A percentile compares a stretch with the other conserved stretches of the same genome.
Conservation (phyloP, 2,888 invertebrate genomes). For the Panopea generosa region DNA sequence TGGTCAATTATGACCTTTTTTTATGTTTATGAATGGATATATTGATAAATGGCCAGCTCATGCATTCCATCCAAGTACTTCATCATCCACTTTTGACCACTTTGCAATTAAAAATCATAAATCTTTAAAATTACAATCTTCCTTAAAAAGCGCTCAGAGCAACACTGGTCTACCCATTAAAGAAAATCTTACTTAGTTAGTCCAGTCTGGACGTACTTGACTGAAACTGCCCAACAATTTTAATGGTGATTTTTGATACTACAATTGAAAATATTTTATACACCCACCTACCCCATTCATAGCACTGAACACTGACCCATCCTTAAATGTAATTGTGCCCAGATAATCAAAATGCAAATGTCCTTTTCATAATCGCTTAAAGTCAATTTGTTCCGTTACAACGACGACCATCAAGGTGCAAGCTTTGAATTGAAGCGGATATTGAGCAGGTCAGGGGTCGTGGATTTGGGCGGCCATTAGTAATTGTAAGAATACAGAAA, state of each 20-base stretch:
- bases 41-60: not conserved
- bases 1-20: no score
- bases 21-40: no score
- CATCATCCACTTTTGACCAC: not conserved
- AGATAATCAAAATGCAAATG: constrained; percentile 68
- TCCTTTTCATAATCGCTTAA: constrained; percentile 64
- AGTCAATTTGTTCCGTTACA: constrained; percentile 67
- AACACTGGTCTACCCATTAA: not conserved
- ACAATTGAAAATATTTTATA: constrained; percentile 29
- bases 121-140: not conserved
- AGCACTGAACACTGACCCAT: constrained; percentile 45
- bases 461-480: constrained; percentile 54
- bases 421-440: constrained; percentile 22
- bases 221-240: not conserved
- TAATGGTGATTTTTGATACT: not conserved
- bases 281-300: constrained; percentile 22
- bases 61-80: constrained; percentile 2
- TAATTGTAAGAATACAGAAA: constrained; percentile 41
- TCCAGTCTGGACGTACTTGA: no score
- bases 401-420: constrained; percentile 31
- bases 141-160: not conserved
- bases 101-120: constrained; percentile 2
- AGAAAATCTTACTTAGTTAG: no score
- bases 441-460: constrained; percentile 56
- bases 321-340: constrained; percentile 44